Evolutionary conservation across 2,113 vertebrate species (phyloP).

Genomic region (Thamnophis sirtalis): DNA sequence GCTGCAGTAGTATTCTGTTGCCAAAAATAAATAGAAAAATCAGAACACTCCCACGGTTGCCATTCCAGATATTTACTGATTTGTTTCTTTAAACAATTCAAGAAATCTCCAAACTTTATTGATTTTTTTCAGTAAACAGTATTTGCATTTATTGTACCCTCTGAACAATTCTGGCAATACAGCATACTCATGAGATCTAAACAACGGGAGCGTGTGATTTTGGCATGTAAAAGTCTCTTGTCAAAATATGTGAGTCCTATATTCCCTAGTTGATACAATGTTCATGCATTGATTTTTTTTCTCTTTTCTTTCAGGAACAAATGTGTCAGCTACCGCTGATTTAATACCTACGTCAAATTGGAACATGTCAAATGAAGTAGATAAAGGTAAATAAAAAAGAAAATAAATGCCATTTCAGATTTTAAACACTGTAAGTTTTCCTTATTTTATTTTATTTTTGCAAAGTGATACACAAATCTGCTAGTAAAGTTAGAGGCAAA

Average conservation of each 20-base stretch:
- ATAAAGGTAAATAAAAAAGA: slow-evolving; percentile 68
- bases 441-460: neutral
- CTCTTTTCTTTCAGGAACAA: slow-evolving; percentile 74
- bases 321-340: slow-evolving; percentile 76
- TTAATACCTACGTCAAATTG: slow-evolving; percentile 81
- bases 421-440: neutral
- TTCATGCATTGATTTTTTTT: slow-evolving; percentile 18
- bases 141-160: neutral
- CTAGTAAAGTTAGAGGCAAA: neutral
- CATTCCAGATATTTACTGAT: neutral
- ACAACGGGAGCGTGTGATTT: slow-evolving; percentile 1
- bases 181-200: slow-evolving; percentile 21
- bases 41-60: slow-evolving; percentile 6
- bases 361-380: slow-evolving; percentile 85
- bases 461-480: neutral
- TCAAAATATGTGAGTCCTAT: slow-evolving; percentile 17
- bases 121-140: neutral
- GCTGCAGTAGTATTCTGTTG: neutral
- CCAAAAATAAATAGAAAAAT: neutral
- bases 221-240: neutral
- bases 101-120: neutral
- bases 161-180: slow-evolving; percentile 19
- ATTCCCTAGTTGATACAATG: neutral
- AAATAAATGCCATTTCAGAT: neutral
- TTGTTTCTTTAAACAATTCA: neutral